These are phyloP conservation scores for Cyclophora punctaria DNA, from an alignment of 2,888 invertebrate species.

Conservation along the genomic window DNA sequence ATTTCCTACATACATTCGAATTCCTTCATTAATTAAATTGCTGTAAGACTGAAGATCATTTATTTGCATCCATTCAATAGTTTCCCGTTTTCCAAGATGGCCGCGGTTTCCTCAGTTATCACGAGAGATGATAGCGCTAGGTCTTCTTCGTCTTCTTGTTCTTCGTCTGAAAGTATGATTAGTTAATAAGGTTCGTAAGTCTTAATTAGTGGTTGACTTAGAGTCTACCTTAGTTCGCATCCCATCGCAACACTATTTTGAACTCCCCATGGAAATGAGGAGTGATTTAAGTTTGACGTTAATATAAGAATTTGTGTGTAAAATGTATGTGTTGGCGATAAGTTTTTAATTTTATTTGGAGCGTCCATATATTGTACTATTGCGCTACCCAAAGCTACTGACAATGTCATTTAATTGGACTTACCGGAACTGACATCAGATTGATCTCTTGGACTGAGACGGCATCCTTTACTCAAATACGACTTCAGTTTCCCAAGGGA, in stretches of 20 bases:
- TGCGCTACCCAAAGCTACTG: neutral
- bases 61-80: slow-evolving; percentile 39
- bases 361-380: neutral
- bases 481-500: slow-evolving; percentile 85
- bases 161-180: slow-evolving; percentile 36
- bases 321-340: neutral
- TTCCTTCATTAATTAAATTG: no score
- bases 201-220: neutral
- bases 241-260: neutral
- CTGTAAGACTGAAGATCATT: neutral
- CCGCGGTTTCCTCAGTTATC: slow-evolving; percentile 47
- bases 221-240: neutral
- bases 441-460: slow-evolving; percentile 82
- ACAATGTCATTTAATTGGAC: slow-evolving; percentile 7
- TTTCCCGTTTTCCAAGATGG: slow-evolving; percentile 53
- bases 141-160: slow-evolving; percentile 53
- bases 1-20: no score
- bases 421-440: slow-evolving; percentile 83
- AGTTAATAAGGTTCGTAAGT: no score
- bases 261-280: neutral
- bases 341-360: neutral
- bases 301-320: neutral
- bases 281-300: neutral
- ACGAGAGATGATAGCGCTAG: slow-evolving; percentile 54
- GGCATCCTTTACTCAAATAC: slow-evolving; percentile 83